Evolutionary conservation across 2,888 invertebrate genomes (phyloP).

Genomic region (Cryptocephalus primarius): DNA sequence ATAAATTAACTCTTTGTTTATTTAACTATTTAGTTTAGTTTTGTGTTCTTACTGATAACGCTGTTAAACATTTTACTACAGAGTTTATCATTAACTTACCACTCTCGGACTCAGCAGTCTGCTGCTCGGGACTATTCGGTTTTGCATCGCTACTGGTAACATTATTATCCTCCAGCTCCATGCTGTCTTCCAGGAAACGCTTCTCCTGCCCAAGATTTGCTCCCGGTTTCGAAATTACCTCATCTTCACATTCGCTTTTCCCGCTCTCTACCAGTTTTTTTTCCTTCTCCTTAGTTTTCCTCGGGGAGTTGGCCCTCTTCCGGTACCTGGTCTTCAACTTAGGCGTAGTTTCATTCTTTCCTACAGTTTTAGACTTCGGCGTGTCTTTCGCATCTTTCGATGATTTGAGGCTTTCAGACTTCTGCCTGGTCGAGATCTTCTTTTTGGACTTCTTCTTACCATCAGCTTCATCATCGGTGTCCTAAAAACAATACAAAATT

Average conservation of each 20-base stretch:
- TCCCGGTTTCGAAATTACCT: conserved; percentile 9
- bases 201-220: conserved; percentile 11
- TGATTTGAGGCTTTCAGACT: not conserved
- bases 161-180: conserved; percentile 23
- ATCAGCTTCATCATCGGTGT: conserved; percentile 29
- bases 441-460: conserved; percentile 20
- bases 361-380: conserved; percentile 3
- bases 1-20: no score
- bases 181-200: conserved; percentile 14
- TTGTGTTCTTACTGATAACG: no score
- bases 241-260: conserved; percentile 1
- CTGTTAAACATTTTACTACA: no score
- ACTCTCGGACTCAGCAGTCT: conserved; percentile 33
- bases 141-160: conserved; percentile 25
- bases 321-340: no score
- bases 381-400: conserved; percentile 2
- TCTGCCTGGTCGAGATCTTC: not conserved
- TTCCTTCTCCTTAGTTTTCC: conserved; percentile 3
- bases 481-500: conserved; percentile 10
- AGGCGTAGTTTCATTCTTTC: no score
- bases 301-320: not conserved
- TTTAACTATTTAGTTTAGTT: no score
- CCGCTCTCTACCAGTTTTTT: conserved; percentile 2
- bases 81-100: conserved; percentile 14
- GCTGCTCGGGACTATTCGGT: conserved; percentile 27